Percentiles rank a stretch among this genome's conserved stretches.
Conservation (phyloP, 2,113 vertebrate species). For the Calonectris borealis region DNA sequence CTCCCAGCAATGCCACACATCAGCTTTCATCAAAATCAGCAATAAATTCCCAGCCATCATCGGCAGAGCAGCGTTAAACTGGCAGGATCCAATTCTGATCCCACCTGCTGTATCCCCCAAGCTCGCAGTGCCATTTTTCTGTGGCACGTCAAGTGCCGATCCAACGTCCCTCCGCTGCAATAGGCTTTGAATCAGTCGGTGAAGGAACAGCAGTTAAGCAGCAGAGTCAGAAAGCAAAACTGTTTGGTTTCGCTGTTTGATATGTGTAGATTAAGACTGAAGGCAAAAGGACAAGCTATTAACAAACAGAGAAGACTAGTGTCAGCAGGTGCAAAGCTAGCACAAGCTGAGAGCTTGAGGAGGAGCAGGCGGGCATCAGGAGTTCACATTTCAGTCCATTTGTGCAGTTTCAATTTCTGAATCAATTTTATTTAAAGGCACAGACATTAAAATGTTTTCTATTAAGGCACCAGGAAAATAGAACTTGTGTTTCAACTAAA, state of each 20-base stretch:
- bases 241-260: background rate
- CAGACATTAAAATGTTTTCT: background rate
- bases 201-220: rapidly evolving
- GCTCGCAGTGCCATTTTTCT: background rate
- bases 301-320: background rate
- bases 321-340: background rate
- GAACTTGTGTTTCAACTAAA: background rate
- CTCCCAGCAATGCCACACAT: background rate
- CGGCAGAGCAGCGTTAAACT: background rate
- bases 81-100: background rate
- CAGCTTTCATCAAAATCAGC: background rate
- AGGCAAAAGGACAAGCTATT: background rate
- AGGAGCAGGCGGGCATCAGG: background rate
- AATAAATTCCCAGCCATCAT: background rate
- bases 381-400: background rate
- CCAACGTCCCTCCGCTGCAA: background rate
- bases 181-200: background rate
- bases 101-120: background rate
- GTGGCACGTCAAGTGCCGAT: background rate
- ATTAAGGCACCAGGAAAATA: background rate
- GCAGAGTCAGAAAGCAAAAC: background rate
- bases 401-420: background rate
- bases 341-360: background rate
- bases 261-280: rapidly evolving
- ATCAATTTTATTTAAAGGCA: background rate